These are phyloP conservation scores for Trachemys scripta DNA, from an alignment of 2,113 vertebrate species.

Conservation along the genomic window DNA sequence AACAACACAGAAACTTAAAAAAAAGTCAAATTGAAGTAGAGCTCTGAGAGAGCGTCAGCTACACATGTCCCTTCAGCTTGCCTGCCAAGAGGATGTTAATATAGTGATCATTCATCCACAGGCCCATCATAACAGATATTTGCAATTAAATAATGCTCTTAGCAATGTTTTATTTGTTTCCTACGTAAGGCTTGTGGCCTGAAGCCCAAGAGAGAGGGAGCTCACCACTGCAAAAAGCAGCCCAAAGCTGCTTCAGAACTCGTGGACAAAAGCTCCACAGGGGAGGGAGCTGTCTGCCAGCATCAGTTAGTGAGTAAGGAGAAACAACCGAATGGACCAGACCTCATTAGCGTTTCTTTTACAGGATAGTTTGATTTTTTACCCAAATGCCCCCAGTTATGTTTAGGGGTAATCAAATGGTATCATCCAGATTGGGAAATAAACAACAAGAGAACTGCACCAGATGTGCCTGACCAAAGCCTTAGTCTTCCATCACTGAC, in stretches of 20 bases:
- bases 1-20: not conserved
- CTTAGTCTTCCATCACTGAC: not conserved
- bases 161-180: constrained; percentile 74
- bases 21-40: constrained; percentile 73
- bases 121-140: constrained; percentile 73
- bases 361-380: not conserved
- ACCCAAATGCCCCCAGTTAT: too few species aligned
- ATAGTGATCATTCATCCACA: constrained; percentile 73
- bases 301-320: not conserved
- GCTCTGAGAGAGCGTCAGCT: constrained; percentile 44
- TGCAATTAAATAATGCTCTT: constrained; percentile 76
- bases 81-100: constrained; percentile 75
- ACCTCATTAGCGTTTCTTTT: not conserved
- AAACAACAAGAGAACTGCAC: not conserved
- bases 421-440: not conserved
- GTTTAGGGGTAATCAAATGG: not conserved
- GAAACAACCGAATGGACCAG: accelerated
- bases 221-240: not conserved
- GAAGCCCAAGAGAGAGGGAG: not conserved
- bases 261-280: not conserved
- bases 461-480: not conserved
- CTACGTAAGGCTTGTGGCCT: constrained; percentile 26
- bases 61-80: not conserved
- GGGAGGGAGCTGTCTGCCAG: not conserved
- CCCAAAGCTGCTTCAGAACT: not conserved